A percentile compares a stretch with the other conserved stretches of the same genome.
Evolutionary conservation across 1,140 invertebrate species (phyloP).

Genomic region (Drosophila dunni): DNA sequence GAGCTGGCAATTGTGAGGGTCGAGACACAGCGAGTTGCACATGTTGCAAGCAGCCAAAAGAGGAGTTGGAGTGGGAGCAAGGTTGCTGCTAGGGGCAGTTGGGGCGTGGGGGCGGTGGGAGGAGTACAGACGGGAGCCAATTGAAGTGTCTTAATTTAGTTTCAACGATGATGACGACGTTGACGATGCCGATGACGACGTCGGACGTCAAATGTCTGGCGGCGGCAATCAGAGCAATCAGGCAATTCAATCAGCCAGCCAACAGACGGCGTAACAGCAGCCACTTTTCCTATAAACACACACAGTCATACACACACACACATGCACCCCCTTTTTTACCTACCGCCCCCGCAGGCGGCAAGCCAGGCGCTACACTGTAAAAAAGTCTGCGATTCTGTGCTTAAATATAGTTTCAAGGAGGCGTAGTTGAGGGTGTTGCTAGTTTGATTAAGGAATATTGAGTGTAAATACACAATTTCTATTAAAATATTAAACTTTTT

Average conservation of each 20-base stretch:
- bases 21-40: not conserved
- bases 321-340: not conserved
- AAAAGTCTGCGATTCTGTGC: no score
- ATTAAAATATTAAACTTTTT: no score
- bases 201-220: conserved; percentile 62
- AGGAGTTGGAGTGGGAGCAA: not conserved
- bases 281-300: not conserved
- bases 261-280: conserved; percentile 29
- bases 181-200: conserved; percentile 13
- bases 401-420: no score
- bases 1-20: conserved; percentile 22
- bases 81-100: not conserved
- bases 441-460: no score
- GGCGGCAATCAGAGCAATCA: conserved; percentile 79
- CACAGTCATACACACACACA: not conserved
- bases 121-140: not conserved
- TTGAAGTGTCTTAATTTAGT: conserved; percentile 60
- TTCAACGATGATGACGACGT: conserved; percentile 60
- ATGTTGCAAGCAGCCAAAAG: conserved; percentile 1
- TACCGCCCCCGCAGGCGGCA: not conserved
- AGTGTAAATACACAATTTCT: no score
- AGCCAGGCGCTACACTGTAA: not conserved
- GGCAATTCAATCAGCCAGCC: conserved; percentile 76
- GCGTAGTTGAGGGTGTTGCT: no score
- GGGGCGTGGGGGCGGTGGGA: no score